A percentile compares a stretch with the other conserved stretches of the same genome.
phyloP scores from a whole-genome alignment of 2,888 invertebrate species.

The Tiliacea citrago region DNA sequence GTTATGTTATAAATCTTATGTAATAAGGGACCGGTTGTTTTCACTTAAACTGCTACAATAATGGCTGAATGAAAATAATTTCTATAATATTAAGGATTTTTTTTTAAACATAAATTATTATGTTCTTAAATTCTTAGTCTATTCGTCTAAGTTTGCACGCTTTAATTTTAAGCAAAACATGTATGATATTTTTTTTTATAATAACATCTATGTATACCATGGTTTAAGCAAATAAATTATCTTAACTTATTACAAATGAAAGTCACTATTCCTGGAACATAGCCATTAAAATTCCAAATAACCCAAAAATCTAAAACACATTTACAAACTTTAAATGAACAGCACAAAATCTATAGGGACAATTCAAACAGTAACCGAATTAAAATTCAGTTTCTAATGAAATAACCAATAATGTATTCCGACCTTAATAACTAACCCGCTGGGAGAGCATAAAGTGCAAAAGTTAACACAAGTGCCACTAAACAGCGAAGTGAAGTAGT shows the following conservation, averaged over 20 bases:
- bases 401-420: conserved; percentile 65
- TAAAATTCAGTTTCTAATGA: conserved; percentile 63
- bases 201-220: too few species aligned
- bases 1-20: too few species aligned
- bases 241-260: neutral
- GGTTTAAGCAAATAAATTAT: too few species aligned
- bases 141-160: too few species aligned
- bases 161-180: too few species aligned
- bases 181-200: too few species aligned
- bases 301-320: conserved; percentile 6
- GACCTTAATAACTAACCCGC: conserved; percentile 64
- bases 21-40: too few species aligned
- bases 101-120: too few species aligned
- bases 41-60: too few species aligned
- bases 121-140: too few species aligned
- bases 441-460: conserved; percentile 55
- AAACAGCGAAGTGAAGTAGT: neutral
- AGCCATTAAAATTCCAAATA: conserved; percentile 1
- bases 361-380: conserved; percentile 46
- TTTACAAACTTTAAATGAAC: conserved; percentile 16
- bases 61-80: too few species aligned
- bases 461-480: conserved; percentile 57
- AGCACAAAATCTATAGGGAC: conserved; percentile 37
- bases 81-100: too few species aligned
- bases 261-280: neutral